phyloP scores from a whole-genome alignment of 2,888 invertebrate species.

The Melipona beecheii region DNA sequence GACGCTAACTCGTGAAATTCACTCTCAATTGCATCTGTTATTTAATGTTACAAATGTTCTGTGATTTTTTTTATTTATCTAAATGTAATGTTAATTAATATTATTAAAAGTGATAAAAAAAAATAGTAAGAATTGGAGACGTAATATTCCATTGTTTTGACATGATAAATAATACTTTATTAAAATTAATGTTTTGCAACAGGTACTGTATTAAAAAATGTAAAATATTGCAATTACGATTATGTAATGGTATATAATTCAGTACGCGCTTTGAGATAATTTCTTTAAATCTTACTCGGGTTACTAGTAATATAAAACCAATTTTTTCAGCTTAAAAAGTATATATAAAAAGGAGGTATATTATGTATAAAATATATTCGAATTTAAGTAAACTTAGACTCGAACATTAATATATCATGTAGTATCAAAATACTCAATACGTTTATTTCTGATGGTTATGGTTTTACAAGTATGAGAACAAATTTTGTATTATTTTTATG shows the following conservation, averaged over 20 bases:
- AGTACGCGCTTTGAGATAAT: constrained; percentile 17
- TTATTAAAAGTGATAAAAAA: constrained; percentile 31
- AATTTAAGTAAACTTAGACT: constrained; percentile 20
- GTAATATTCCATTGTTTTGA: constrained; percentile 31
- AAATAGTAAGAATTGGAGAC: constrained; percentile 26
- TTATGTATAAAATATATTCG: constrained; percentile 40
- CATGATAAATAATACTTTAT: constrained; percentile 37
- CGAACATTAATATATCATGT: constrained; percentile 46
- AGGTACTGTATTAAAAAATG: constrained; percentile 20
- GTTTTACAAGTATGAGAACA: constrained; percentile 48
- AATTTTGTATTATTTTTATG: constrained; percentile 56
- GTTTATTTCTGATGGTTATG: constrained; percentile 52
- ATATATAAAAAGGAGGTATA: constrained; percentile 28
- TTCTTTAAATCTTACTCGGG: not conserved
- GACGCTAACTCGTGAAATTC: constrained; percentile 65
- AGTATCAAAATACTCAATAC: constrained; percentile 39
- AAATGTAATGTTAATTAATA: constrained; percentile 43
- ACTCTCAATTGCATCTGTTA: constrained; percentile 49
- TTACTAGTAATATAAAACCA: constrained; percentile 1
- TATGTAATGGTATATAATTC: constrained; percentile 12
- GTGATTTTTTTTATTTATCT: constrained; percentile 59
- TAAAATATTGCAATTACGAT: constrained; percentile 5
- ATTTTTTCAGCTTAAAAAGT: constrained; percentile 34
- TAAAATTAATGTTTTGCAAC: constrained; percentile 27
- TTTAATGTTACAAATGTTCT: constrained; percentile 53